Evolutionary conservation across 2,113 vertebrate species (phyloP).

Genomic region (Plecotus auritus): DNA sequence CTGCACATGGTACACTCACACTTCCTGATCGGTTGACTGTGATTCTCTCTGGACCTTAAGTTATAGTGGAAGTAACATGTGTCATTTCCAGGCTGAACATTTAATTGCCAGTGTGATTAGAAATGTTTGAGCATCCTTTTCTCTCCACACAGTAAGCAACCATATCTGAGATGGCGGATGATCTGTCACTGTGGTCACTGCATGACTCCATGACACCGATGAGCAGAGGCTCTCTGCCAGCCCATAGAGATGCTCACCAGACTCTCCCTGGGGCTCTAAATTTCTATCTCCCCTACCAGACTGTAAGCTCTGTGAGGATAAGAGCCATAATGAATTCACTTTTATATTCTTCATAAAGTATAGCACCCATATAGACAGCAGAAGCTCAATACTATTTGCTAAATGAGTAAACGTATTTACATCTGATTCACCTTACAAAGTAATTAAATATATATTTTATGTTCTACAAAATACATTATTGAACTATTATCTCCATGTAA

Average conservation of each 20-base stretch:
- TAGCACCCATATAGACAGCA: not conserved
- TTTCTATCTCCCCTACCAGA: not conserved
- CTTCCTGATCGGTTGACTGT: not conserved
- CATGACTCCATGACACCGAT: not conserved
- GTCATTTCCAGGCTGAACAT: not conserved
- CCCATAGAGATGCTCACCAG: too few relatives aligned
- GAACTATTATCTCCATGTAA: not conserved
- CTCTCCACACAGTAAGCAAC: not conserved
- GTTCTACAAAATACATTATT: not conserved
- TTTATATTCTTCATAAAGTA: not conserved
- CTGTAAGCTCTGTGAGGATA: not conserved
- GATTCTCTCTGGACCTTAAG: not conserved
- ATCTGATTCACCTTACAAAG: not conserved
- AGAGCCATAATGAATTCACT: not conserved
- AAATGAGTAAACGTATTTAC: not conserved
- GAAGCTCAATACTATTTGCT: not conserved
- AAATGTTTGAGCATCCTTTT: not conserved
- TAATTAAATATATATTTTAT: conserved; percentile 7
- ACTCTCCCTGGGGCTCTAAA: not conserved
- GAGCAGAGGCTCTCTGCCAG: not conserved
- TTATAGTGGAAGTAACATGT: not conserved
- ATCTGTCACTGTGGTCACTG: not conserved
- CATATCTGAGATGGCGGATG: not conserved
- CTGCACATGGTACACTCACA: not conserved
- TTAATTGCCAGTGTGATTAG: not conserved